Percentiles rank a stretch among this genome's conserved stretches.
These are phyloP conservation scores for Tachina fera DNA, from an alignment of 2,888 invertebrate species.

Conservation along the genomic window DNA sequence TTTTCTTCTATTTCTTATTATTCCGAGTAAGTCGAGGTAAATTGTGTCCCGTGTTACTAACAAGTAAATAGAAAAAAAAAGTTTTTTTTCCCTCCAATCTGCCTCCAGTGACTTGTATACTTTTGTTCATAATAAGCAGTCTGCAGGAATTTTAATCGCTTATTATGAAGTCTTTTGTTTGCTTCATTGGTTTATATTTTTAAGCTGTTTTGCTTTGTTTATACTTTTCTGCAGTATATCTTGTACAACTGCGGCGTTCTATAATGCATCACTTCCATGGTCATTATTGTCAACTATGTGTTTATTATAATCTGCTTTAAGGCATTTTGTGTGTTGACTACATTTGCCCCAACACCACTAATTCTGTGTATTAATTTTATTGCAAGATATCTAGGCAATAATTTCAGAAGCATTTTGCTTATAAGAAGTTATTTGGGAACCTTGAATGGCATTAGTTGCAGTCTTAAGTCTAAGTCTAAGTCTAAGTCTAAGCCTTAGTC, in stretches of 20 bases:
- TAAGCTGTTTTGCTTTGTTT: slow-evolving; percentile 66
- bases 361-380: neutral
- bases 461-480: neutral
- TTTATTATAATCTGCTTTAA: slow-evolving; percentile 64
- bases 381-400: neutral
- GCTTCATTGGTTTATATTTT: slow-evolving; percentile 74
- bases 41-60: neutral
- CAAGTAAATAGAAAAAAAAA: slow-evolving; percentile 15
- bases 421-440: too few relatives aligned
- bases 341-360: neutral
- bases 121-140: slow-evolving; percentile 47
- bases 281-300: slow-evolving; percentile 71
- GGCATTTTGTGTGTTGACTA: slow-evolving; percentile 11
- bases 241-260: slow-evolving; percentile 19
- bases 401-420: too few relatives aligned
- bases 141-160: slow-evolving; percentile 73
- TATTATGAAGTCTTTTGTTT: slow-evolving; percentile 72
- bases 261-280: slow-evolving; percentile 4
- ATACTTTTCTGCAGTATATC: slow-evolving; percentile 12
- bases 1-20: neutral
- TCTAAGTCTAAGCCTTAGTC: too few relatives aligned
- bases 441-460: too few relatives aligned
- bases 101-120: neutral
- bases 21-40: neutral
- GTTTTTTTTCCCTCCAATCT: slow-evolving; percentile 1